phyloP scores from a whole-genome alignment of 2,797 vertebrate species.

The Labroides dimidiatus region DNA sequence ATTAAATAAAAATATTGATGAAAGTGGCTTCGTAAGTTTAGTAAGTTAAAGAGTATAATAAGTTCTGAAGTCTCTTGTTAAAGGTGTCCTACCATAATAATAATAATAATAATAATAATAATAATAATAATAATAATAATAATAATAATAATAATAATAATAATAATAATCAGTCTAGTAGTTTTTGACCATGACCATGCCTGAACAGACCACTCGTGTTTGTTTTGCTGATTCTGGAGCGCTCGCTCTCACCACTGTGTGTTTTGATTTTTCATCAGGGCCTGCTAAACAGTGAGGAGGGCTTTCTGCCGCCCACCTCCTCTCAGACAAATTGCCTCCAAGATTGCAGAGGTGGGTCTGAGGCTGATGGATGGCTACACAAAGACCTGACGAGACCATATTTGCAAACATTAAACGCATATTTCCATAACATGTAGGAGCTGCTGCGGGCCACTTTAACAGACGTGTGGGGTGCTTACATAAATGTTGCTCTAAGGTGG shows the following conservation, averaged over 20 bases:
- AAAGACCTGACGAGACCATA: constrained; percentile 77
- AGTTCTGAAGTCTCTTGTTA: constrained; percentile 2
- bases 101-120: too few relatives aligned
- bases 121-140: too few relatives aligned
- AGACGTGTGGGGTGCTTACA: constrained; percentile 23
- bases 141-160: too few relatives aligned
- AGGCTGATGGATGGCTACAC: constrained; percentile 80
- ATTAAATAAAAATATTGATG: constrained; percentile 1
- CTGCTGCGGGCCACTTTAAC: constrained; percentile 53
- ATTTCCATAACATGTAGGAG: constrained; percentile 71
- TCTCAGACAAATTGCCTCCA: constrained; percentile 83
- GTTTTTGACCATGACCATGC: constrained; percentile 51
- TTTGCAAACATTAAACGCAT: constrained; percentile 82
- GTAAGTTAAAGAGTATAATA: too few relatives aligned
- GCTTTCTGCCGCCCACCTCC: constrained; percentile 80
- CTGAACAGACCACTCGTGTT: constrained; percentile 63
- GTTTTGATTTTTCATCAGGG: constrained; percentile 81
- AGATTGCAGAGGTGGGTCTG: constrained; percentile 83
- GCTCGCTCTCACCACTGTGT: constrained; percentile 58
- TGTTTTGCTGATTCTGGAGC: constrained; percentile 54
- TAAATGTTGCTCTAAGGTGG: constrained; percentile 50
- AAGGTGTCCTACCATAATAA: neutral
- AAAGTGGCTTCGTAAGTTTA: too few relatives aligned
- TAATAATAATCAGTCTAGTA: constrained; percentile 1
- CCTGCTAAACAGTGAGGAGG: constrained; percentile 82